phyloP scores from a whole-genome alignment of 2,797 vertebrate genomes.

The Rhadinocentrus ornatus region DNA sequence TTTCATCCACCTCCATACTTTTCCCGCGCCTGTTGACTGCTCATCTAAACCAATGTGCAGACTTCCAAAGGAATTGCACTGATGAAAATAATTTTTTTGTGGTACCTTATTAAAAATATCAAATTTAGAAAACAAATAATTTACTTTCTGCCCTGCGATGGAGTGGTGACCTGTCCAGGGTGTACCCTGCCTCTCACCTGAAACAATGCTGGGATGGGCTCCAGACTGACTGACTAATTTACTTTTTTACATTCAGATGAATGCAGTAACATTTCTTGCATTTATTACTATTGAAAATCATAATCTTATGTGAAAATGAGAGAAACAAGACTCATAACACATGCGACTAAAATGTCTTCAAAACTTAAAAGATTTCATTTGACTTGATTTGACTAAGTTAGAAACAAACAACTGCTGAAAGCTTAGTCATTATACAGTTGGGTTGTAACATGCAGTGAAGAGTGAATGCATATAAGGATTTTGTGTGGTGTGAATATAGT shows the following conservation, averaged over 20 bases:
- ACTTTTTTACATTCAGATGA: too few relatives aligned
- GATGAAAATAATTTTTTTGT: neutral
- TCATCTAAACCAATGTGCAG: neutral
- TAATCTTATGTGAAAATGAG: neutral
- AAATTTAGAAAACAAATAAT: neutral
- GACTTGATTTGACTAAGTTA: neutral
- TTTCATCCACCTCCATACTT: neutral
- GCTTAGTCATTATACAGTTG: neutral
- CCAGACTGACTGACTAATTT: too few relatives aligned
- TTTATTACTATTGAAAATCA: too few relatives aligned
- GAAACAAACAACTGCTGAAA: neutral
- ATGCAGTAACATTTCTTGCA: too few relatives aligned
- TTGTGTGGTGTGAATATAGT: conserved; percentile 8
- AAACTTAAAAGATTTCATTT: neutral
- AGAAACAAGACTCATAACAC: neutral
- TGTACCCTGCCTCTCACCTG: too few relatives aligned
- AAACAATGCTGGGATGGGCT: too few relatives aligned
- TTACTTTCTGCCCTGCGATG: too few relatives aligned
- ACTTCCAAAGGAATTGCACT: neutral
- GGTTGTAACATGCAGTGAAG: too few relatives aligned
- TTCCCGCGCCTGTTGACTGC: neutral
- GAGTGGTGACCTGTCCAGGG: too few relatives aligned
- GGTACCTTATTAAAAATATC: neutral
- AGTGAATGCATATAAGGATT: neutral
- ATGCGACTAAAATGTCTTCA: neutral